Percentiles rank a stretch among this genome's conserved stretches.
These are phyloP conservation scores for Elgaria multicarinata DNA, from an alignment of 2,113 vertebrate species.

Conservation along the genomic window DNA sequence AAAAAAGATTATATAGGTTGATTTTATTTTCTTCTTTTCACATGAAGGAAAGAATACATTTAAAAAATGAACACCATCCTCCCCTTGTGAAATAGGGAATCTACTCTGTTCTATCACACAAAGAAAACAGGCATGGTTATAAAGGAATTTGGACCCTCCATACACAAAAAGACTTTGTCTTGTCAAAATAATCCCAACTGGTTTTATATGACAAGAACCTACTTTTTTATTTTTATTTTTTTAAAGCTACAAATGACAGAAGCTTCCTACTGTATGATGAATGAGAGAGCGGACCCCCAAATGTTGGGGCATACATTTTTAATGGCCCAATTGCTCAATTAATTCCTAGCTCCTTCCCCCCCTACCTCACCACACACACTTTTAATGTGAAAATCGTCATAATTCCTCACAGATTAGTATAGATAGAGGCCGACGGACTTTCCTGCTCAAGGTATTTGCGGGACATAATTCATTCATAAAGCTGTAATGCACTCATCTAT, in stretches of 20 bases:
- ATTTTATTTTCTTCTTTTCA: constrained; percentile 8
- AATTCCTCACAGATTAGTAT: constrained; percentile 95
- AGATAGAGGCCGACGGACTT: constrained; percentile 89
- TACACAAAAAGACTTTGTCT: constrained; percentile 76
- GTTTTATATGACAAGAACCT: constrained; percentile 65
- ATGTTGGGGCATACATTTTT: constrained; percentile 82
- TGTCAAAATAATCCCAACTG: constrained; percentile 78
- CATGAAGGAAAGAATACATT: not conserved
- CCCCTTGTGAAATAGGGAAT: not conserved
- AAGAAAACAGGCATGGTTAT: constrained; percentile 56
- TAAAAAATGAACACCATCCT: too few species aligned
- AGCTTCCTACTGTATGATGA: constrained; percentile 76
- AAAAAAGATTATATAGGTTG: not conserved
- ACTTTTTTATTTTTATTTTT: constrained; percentile 58
- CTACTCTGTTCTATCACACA: constrained; percentile 20
- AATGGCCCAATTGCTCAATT: constrained; percentile 91
- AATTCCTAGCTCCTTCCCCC: constrained; percentile 84
- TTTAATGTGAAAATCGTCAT: constrained; percentile 90
- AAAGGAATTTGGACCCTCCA: constrained; percentile 64
- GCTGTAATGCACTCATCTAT: constrained; percentile 93
- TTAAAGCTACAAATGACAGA: constrained; percentile 40
- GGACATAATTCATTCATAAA: constrained; percentile 98
- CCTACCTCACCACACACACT: constrained; percentile 53
- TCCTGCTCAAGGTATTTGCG: constrained; percentile 94
- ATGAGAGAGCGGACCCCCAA: constrained; percentile 84